A percentile compares a stretch with the other conserved stretches of the same genome.
These are phyloP conservation scores for Nasonia longicornis DNA, from an alignment of 1,140 invertebrate genomes.

Conservation along the genomic window DNA sequence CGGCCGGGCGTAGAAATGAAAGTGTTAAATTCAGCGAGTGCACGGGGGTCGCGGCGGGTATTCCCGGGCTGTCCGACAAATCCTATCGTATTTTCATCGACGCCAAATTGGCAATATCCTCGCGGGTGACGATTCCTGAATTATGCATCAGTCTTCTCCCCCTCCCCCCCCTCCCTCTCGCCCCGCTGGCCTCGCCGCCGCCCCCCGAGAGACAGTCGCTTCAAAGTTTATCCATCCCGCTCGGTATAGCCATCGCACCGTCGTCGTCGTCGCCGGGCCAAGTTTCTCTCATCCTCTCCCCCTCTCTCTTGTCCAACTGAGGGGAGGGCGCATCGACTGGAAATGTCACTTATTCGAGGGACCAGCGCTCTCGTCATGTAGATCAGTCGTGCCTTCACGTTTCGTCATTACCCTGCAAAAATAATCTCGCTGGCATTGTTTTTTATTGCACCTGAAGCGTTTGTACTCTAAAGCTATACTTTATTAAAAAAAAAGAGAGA, in stretches of 20 bases:
- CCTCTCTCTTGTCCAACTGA: background rate
- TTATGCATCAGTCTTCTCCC: constrained; percentile 65
- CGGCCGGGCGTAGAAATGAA: constrained; percentile 52
- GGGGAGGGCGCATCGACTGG: background rate
- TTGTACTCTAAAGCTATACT: too few relatives aligned
- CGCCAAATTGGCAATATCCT: constrained; percentile 72
- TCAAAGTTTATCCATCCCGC: constrained; percentile 68
- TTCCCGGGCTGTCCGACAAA: constrained; percentile 63
- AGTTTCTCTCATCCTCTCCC: background rate
- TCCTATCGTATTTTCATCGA: constrained; percentile 71
- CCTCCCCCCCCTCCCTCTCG: background rate
- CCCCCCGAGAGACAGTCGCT: constrained; percentile 66
- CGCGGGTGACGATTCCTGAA: constrained; percentile 70
- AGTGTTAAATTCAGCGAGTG: constrained; percentile 63
- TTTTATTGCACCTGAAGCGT: too few relatives aligned
- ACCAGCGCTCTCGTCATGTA: background rate
- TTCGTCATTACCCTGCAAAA: too few relatives aligned
- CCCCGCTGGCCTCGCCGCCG: background rate
- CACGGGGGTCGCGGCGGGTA: constrained; percentile 44
- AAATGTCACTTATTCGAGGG: constrained; percentile 16
- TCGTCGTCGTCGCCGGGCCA: background rate
- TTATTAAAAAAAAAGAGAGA: background rate
- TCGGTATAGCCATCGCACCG: background rate
- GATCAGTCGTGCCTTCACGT: background rate
- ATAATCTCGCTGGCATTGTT: background rate